These are phyloP conservation scores for Microcebus ravelobensis DNA, from an alignment of 2,113 vertebrate species.

Conservation along the genomic window DNA sequence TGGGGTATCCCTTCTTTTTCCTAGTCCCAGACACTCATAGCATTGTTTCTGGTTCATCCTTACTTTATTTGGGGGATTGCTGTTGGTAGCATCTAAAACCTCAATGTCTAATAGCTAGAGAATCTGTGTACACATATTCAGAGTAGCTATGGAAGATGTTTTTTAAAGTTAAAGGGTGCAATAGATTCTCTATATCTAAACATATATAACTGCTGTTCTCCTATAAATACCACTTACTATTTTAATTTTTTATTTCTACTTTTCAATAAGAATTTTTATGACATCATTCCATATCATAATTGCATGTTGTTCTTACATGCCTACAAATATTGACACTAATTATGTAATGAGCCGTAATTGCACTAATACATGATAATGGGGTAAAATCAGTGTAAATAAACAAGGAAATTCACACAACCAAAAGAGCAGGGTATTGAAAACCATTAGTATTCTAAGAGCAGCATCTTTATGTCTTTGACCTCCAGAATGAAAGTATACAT, in stretches of 20 bases:
- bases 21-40: background rate
- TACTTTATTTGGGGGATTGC: background rate
- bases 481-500: background rate
- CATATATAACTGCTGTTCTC: background rate
- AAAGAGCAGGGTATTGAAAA: slow-evolving; percentile 56
- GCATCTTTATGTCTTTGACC: slow-evolving; percentile 28
- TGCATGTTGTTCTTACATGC: slow-evolving; percentile 78
- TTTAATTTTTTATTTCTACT: slow-evolving; percentile 35
- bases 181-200: background rate
- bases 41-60: background rate
- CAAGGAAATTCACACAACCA: slow-evolving; percentile 72
- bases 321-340: slow-evolving; percentile 82
- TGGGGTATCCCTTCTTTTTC: background rate
- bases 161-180: background rate
- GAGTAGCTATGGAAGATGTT: background rate
- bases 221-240: background rate
- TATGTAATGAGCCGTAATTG: slow-evolving; percentile 84
- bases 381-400: slow-evolving; percentile 82
- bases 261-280: slow-evolving; percentile 25
- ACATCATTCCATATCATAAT: slow-evolving; percentile 65
- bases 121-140: background rate
- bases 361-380: slow-evolving; percentile 84
- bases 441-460: background rate
- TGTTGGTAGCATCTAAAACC: background rate
- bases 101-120: background rate